A percentile compares a stretch with the other conserved stretches of the same genome.
Conservation (phyloP, 2,797 vertebrate genomes). For the Phoebastria nigripes region DNA sequence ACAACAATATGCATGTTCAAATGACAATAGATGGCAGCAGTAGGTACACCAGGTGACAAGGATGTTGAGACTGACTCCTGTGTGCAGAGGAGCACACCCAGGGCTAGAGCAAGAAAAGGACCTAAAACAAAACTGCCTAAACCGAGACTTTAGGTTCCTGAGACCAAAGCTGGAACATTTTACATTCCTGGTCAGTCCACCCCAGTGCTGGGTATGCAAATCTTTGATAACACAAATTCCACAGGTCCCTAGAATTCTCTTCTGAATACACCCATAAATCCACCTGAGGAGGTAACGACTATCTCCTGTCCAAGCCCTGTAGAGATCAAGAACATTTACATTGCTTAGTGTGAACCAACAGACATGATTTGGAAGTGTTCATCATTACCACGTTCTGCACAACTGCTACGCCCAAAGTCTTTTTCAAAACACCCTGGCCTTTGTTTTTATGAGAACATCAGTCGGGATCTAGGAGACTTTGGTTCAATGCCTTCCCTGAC, state of each 20-base stretch:
- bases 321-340: background rate
- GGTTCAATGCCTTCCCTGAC: background rate
- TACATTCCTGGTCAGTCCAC: background rate
- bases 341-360: background rate
- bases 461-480: background rate
- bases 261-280: background rate
- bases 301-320: background rate
- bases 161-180: background rate
- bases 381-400: background rate
- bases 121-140: background rate
- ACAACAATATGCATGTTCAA: background rate
- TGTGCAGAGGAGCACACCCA: background rate
- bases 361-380: background rate
- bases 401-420: background rate
- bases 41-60: background rate
- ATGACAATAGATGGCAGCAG: background rate
- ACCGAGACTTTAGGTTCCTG: background rate
- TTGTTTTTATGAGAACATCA: background rate
- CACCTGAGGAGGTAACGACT: background rate
- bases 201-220: background rate
- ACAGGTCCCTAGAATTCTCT: background rate
- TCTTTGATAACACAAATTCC: background rate
- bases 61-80: background rate
- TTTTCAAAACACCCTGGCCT: background rate
- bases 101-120: background rate